Base-by-base conservation (phyloP, 1,140 invertebrate genomes). In the Lepidurus apus region DNA sequence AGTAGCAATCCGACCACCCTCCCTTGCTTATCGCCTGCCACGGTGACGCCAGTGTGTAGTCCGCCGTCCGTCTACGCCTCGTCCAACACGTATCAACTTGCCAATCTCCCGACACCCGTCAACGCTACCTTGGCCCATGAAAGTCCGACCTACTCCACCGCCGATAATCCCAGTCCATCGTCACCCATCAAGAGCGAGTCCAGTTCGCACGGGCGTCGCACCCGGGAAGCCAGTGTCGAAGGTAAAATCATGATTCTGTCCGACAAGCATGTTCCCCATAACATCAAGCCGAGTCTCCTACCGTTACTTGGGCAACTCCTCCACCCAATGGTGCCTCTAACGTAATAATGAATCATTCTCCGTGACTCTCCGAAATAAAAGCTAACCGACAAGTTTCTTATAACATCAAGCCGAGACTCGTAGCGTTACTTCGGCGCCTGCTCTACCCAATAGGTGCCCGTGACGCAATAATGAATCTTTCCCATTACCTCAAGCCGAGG, bases 121-220 rank as follows among this genome's bases (percentile, higher is more conserved):
- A 65, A 65, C 13, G 53, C 53, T 21, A 65, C 53, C 21, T 65
- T 65, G 53, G 53, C 53, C 53, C 53, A 43, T 24, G 78, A 79
- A 47, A 79, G 78, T 44, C 78, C 78, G 43, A 75, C 78, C 21
- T 79, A 79, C 53, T 45, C 73, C 17, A 74, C 75, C 6, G 43
- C 43, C 24, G 78, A 79, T 42, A 79, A 75, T 45, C 45, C 73
- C 65, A 79, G 78, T 44, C 78, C 78, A 7, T 43, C 78, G 7
- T 74, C 74, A 43, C 43, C 65, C 10, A 75, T 74, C 17, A 79
- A 79, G 21, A 74, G 44, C 21, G 78, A 79, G 26, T 42, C 78
- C 11, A 47, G 42, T 13, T 44, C 74, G 5, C 65, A 79, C 43
- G 65, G 42, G 10, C 78, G 78, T 5, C 65, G 78, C 9, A 74